Evolutionary conservation across 2,113 vertebrate genomes (phyloP).

Genomic region (Prionailurus bengalensis): DNA sequence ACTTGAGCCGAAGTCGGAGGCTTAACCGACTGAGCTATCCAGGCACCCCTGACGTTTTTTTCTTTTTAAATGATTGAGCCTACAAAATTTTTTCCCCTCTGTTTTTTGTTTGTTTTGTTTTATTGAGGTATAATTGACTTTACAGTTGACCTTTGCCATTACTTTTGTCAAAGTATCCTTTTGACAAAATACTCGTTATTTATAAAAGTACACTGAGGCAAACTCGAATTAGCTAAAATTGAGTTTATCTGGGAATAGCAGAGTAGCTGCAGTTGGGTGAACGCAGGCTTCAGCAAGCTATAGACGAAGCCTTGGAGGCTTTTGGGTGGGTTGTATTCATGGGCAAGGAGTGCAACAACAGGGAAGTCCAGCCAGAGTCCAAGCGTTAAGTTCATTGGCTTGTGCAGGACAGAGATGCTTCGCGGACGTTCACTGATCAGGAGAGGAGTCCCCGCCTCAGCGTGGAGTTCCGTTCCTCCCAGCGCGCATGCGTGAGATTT

Average conservation of each 20-base stretch:
- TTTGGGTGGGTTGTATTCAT: neutral
- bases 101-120: neutral
- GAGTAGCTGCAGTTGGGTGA: neutral
- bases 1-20: too few relatives aligned
- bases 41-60: too few relatives aligned
- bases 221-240: neutral
- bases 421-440: neutral
- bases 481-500: neutral
- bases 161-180: neutral
- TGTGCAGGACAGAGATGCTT: neutral
- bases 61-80: neutral
- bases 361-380: too few relatives aligned
- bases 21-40: too few relatives aligned
- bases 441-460: neutral
- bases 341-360: too few relatives aligned
- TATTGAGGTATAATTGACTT: neutral
- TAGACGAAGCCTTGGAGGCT: rapidly evolving
- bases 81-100: neutral
- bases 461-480: neutral
- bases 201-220: neutral
- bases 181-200: neutral
- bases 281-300: neutral
- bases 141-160: neutral
- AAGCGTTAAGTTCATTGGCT: neutral
- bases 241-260: neutral